Evolutionary conservation across 2,797 vertebrate genomes (phyloP), one percentile per base, ranked within the genome.

Genomic region (Parambassis ranga): DNA sequence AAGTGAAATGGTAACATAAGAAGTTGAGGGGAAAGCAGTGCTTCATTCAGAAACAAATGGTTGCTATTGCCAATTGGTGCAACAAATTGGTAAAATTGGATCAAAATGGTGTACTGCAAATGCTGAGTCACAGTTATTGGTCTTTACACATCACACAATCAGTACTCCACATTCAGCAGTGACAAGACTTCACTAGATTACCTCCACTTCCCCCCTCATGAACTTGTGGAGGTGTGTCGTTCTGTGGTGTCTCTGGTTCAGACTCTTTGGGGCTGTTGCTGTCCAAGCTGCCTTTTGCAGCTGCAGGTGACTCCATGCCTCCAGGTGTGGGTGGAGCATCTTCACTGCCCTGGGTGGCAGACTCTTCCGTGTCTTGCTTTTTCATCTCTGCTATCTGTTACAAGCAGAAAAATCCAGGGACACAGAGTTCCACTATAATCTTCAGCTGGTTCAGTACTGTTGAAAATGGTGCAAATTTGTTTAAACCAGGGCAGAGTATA

Each of bases 331-430:
- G 43, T 18, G 77, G 53, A 38, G 73, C 51, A 1, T 76, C 86
- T 53, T 82, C 83, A 2, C 55, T 23, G 35, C 24, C 71, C 49
- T 81, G 80, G 24, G 39, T 20, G 28, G 72, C 48, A 3, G 65
- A 75, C 39, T 90, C 91, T 24, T 93, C 90, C 0, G 74, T 70
- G 71, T 93, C 91, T 53, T 91, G 90, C 41, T 91, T 92, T 74
- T 88, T 91, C 92, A 93, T 93, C 31, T 77, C 78, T 59, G 22
- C 14, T 28, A 7, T 39, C 62, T 72, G 24, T 18, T 1, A 23
- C 3, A 43, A 55, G 37, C 2, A 41, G 10, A 50, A 39, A 11
- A 37, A 16, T n/a, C n/a, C 7, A 23, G 13, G 1, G 15, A 15
- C 5, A 39, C 1, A 0, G 0, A 13, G 2, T 11, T n/a, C n/a